Evolutionary conservation across 2,113 vertebrate species (phyloP).

Genomic region (Lipotes vexillifer): DNA sequence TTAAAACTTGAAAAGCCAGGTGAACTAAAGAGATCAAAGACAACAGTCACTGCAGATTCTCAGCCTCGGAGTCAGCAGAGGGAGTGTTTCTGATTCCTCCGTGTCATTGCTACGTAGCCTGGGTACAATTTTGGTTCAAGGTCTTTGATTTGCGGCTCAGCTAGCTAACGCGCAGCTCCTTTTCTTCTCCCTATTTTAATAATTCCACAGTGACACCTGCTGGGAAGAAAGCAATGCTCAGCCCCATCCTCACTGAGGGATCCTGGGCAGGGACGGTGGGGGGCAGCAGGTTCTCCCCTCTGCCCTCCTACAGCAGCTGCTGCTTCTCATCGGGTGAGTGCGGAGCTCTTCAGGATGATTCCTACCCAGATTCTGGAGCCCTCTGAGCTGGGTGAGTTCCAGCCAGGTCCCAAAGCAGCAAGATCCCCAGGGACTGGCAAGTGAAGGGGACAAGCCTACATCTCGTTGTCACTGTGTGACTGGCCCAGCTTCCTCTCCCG

Average conservation of each 20-base stretch:
- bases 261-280: neutral
- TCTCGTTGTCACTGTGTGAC: neutral
- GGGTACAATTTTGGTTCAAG: neutral
- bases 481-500: neutral
- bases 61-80: neutral
- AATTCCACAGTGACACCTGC: slow-evolving; percentile 84
- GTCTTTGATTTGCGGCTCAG: neutral
- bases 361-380: neutral
- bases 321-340: slow-evolving; percentile 2
- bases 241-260: neutral
- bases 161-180: neutral
- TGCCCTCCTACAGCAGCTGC: neutral
- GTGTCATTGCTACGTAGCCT: neutral
- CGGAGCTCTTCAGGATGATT: neutral
- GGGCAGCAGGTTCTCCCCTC: neutral
- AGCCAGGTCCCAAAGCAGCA: neutral
- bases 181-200: slow-evolving; percentile 13
- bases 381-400: neutral
- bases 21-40: neutral
- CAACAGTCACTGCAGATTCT: fast-evolving
- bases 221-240: slow-evolving; percentile 59
- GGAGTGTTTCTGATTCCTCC: neutral
- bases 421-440: neutral
- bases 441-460: neutral
- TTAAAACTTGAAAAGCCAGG: neutral